phyloP scores from a whole-genome alignment of 2,113 vertebrate species.

The Sclerurus mexicanus region DNA sequence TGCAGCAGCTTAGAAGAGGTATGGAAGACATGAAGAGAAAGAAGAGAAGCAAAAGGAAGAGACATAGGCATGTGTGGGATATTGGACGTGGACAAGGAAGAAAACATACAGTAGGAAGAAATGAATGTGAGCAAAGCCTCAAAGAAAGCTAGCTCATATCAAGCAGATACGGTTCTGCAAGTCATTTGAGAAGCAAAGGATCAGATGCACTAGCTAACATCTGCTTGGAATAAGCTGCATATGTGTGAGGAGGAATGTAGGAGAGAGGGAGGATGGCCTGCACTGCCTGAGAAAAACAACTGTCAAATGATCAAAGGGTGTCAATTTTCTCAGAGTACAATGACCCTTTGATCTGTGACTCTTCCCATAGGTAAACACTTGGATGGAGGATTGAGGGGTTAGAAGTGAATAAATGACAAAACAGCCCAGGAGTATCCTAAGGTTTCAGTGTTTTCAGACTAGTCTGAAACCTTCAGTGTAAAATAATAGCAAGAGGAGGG shows the following conservation, averaged over 20 bases:
- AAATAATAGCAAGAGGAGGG: conserved; percentile 8
- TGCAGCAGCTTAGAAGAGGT: neutral
- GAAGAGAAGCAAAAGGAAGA: neutral
- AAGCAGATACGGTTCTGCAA: neutral
- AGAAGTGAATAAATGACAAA: neutral
- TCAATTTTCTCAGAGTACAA: neutral
- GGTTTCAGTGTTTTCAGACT: neutral
- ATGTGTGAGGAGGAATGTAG: neutral
- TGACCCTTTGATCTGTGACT: conserved; percentile 19
- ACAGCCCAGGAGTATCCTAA: neutral
- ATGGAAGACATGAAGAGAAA: neutral
- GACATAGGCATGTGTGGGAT: neutral
- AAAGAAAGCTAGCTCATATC: neutral
- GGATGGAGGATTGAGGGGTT: neutral
- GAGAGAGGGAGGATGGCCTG: neutral
- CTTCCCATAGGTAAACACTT: neutral
- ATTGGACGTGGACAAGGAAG: neutral
- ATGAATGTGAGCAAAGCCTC: neutral
- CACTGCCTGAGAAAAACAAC: neutral
- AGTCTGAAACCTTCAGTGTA: neutral
- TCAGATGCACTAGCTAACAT: conserved; percentile 25
- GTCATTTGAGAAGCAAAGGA: conserved; percentile 9
- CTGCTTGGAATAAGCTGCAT: neutral
- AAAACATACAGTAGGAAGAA: neutral
- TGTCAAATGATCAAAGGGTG: conserved; percentile 23